These are phyloP conservation scores for Agriopis leucophaearia DNA, from an alignment of 2,888 invertebrate genomes.

Conservation along the genomic window DNA sequence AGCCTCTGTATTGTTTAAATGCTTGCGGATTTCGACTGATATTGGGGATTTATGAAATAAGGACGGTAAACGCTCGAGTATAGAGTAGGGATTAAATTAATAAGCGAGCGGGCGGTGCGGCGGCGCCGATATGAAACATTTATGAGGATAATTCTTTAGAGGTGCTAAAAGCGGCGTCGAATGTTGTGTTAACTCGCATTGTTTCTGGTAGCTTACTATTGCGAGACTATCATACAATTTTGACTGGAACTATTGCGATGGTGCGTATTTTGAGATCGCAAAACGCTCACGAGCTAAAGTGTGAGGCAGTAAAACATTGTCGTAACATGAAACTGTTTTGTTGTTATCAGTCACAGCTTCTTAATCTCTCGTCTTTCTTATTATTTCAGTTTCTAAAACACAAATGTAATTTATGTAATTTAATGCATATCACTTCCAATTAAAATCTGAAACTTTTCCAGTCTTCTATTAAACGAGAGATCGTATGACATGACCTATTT, in stretches of 20 bases:
- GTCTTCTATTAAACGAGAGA: constrained; percentile 6
- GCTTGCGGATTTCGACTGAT: constrained; percentile 50
- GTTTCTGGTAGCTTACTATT: constrained; percentile 53
- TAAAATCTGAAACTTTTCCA: constrained; percentile 17
- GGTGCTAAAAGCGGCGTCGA: constrained; percentile 54
- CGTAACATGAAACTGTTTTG: constrained; percentile 20
- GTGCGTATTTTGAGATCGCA: constrained; percentile 28
- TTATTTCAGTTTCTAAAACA: neutral
- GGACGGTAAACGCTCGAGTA: constrained; percentile 50
- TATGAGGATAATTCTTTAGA: constrained; percentile 59
- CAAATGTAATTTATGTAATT: neutral
- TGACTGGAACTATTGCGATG: constrained; percentile 38
- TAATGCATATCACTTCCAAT: constrained; percentile 2
- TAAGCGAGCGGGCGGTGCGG: constrained; percentile 43
- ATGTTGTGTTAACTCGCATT: constrained; percentile 54
- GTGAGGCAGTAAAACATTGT: constrained; percentile 12
- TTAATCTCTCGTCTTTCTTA: constrained; percentile 1
- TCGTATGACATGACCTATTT: constrained; percentile 45
- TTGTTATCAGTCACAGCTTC: constrained; percentile 4
- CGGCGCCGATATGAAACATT: constrained; percentile 56
- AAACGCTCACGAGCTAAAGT: constrained; percentile 14
- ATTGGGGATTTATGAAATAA: constrained; percentile 51
- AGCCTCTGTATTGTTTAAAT: constrained; percentile 58
- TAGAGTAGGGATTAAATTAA: constrained; percentile 53
- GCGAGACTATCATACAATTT: constrained; percentile 47